phyloP scores from a whole-genome alignment of 2,797 vertebrate genomes.

The Muscicapa comitata region DNA sequence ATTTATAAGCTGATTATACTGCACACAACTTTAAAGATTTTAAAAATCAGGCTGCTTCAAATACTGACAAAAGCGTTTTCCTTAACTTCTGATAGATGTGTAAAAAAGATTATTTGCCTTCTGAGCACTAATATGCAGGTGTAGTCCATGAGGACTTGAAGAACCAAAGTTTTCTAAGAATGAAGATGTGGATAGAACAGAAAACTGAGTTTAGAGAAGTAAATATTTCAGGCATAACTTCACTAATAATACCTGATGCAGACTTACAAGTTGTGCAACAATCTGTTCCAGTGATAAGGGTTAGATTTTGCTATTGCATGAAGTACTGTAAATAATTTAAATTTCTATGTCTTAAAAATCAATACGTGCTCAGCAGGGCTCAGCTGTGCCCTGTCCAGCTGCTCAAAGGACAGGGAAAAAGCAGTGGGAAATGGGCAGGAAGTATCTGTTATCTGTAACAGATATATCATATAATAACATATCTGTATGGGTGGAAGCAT shows the following conservation, averaged over 20 bases:
- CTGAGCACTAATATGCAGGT: neutral
- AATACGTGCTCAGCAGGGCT: neutral
- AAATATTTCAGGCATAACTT: neutral
- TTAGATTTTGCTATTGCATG: neutral
- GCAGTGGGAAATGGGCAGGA: neutral
- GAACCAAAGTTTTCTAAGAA: neutral
- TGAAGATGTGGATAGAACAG: neutral
- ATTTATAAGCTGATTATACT: conserved; percentile 67
- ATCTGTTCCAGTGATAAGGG: neutral
- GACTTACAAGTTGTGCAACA: neutral
- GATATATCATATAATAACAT: too few relatives aligned
- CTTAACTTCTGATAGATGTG: neutral
- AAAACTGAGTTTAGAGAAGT: neutral
- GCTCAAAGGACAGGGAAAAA: neutral
- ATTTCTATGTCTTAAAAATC: neutral
- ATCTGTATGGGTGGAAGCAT: neutral
- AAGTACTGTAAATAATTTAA: neutral
- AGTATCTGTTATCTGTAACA: neutral
- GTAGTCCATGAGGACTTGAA: neutral
- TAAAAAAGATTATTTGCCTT: neutral
- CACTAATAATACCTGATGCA: neutral
- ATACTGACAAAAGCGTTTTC: neutral
- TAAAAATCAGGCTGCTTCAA: conserved; percentile 9
- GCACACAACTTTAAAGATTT: conserved; percentile 15
- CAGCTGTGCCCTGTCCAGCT: neutral